phyloP scores from a whole-genome alignment of 2,888 invertebrate genomes.

The Cartodere bifasciata region DNA sequence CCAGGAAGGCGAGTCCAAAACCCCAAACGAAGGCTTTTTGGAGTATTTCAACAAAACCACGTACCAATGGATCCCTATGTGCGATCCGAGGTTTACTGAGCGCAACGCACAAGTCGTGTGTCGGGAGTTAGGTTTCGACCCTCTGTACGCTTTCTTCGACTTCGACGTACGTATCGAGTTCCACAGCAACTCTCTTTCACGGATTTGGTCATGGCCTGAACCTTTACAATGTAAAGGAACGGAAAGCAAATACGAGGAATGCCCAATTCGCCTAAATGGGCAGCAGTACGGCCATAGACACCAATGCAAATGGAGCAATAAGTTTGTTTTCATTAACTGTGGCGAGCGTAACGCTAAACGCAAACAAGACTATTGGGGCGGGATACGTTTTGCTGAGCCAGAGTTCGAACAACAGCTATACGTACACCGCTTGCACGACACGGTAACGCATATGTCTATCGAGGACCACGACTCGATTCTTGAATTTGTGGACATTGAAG shows the following conservation, averaged over 20 bases:
- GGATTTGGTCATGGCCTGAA: conserved; percentile 92
- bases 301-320: conserved; percentile 78
- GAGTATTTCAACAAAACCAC: conserved; percentile 94
- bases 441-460: conserved; percentile 60
- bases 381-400: conserved; percentile 80
- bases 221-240: conserved; percentile 74
- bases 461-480: conserved; percentile 63
- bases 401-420: conserved; percentile 81
- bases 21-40: conserved; percentile 70
- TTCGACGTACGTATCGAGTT: conserved; percentile 77
- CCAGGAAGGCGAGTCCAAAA: conserved; percentile 41
- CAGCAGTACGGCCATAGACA: conserved; percentile 76
- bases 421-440: conserved; percentile 69
- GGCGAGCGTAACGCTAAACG: conserved; percentile 55
- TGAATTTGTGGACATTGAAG: conserved; percentile 68
- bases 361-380: conserved; percentile 83
- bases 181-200: conserved; percentile 73
- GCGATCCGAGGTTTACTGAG: conserved; percentile 90
- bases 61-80: conserved; percentile 92
- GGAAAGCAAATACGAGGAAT: conserved; percentile 66
- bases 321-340: conserved; percentile 90
- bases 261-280: conserved; percentile 79
- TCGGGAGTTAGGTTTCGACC: conserved; percentile 79
- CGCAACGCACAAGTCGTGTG: conserved; percentile 96
- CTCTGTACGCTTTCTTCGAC: conserved; percentile 78